Conservation (phyloP, 1,140 invertebrate genomes). For the Diabrotica virgifera region DNA sequence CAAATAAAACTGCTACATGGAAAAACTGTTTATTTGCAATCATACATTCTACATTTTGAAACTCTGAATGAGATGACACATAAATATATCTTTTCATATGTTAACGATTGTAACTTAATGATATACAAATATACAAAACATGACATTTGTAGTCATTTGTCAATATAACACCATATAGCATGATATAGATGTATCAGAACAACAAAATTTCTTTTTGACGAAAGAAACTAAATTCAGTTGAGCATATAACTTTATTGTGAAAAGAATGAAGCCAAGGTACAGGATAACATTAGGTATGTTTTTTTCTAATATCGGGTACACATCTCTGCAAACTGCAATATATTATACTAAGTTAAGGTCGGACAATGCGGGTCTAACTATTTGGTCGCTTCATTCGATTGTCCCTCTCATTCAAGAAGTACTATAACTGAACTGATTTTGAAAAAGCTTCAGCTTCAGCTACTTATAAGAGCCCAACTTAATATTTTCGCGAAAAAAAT, state of each 20-base stretch:
- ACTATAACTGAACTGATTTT: conserved; percentile 24
- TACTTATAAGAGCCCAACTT: not conserved
- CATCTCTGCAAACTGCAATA: conserved; percentile 28
- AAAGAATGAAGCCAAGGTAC: conserved; percentile 34
- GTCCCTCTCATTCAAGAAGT: conserved; percentile 31
- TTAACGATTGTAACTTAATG: conserved; percentile 5
- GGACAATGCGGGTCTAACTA: conserved; percentile 35
- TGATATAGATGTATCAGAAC: conserved; percentile 19
- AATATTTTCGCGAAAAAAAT: conserved; percentile 9
- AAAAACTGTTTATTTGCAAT: conserved; percentile 40
- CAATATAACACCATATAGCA: conserved; percentile 38
- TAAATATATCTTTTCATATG: conserved; percentile 9
- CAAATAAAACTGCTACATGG: not conserved
- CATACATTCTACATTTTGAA: conserved; percentile 41
- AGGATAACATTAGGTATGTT: conserved; percentile 35
- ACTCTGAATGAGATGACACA: conserved; percentile 13
- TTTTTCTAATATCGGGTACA: conserved; percentile 36
- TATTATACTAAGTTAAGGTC: conserved; percentile 36
- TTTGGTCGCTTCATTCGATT: conserved; percentile 35
- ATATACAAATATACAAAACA: conserved; percentile 22
- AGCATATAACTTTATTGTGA: conserved; percentile 33
- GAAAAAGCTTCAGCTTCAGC: conserved; percentile 10
- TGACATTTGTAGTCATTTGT: conserved; percentile 40
- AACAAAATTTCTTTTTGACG: conserved; percentile 14
- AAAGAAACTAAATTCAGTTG: conserved; percentile 30